These are phyloP conservation scores for Tineola bisselliella DNA, from an alignment of 2,888 invertebrate genomes.

Conservation along the genomic window DNA sequence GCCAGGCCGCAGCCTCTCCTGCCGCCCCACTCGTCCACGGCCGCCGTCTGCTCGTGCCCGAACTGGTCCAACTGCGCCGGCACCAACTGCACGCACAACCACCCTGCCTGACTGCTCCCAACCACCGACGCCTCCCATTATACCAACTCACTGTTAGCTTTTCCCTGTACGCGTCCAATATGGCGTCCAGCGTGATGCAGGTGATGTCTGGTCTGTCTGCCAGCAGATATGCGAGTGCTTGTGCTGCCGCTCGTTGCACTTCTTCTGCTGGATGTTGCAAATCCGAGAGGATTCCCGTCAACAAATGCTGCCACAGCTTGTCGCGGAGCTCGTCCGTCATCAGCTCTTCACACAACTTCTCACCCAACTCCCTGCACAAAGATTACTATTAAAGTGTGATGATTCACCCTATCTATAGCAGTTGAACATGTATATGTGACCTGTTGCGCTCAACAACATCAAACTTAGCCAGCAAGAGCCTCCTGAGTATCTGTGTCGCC, in stretches of 20 bases:
- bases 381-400: no score
- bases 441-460: slow-evolving; percentile 81
- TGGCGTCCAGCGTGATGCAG: slow-evolving; percentile 26
- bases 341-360: slow-evolving; percentile 70
- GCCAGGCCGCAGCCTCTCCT: slow-evolving; percentile 89
- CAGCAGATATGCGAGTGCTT: slow-evolving; percentile 78
- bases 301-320: slow-evolving; percentile 46
- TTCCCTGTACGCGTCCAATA: slow-evolving; percentile 80
- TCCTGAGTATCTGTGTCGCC: slow-evolving; percentile 71
- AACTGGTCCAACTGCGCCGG: slow-evolving; percentile 90
- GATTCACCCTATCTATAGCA: no score
- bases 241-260: slow-evolving; percentile 84
- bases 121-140: no score
- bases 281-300: slow-evolving; percentile 64
- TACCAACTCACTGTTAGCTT: slow-evolving; percentile 69
- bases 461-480: slow-evolving; percentile 85
- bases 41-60: slow-evolving; percentile 85
- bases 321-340: slow-evolving; percentile 27
- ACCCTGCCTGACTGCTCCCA: not conserved
- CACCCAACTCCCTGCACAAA: slow-evolving; percentile 61
- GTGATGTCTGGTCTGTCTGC: slow-evolving; percentile 34
- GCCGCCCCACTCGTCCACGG: slow-evolving; percentile 91
- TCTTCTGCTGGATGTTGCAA: slow-evolving; percentile 83
- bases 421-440: slow-evolving; percentile 26
- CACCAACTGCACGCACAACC: slow-evolving; percentile 66